Conservation (phyloP, 2,888 invertebrate species). For the Lamellibrachia satsuma region DNA sequence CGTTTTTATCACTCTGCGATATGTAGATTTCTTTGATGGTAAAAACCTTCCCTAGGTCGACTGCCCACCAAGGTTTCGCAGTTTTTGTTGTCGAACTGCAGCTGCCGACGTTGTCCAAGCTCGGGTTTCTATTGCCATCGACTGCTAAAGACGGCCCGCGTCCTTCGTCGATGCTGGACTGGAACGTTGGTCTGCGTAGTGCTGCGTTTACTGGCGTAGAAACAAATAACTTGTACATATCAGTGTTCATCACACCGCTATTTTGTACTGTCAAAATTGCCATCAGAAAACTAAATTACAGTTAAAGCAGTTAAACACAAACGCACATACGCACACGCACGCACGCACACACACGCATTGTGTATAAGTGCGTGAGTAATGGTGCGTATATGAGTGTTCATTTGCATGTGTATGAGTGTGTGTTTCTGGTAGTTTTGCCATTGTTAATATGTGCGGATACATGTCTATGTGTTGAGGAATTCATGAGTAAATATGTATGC, state of each 20-base stretch:
- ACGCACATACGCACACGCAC: neutral
- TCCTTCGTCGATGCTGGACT: neutral
- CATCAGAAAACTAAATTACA: neutral
- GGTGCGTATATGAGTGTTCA: no score
- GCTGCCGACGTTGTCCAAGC: neutral
- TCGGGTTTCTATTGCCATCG: neutral
- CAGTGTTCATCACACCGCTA: neutral
- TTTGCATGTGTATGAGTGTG: no score
- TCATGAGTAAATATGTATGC: no score
- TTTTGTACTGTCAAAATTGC: neutral
- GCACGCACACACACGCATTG: neutral
- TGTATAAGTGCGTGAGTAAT: no score
- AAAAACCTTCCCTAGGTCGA: no score
- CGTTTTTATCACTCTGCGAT: no score
- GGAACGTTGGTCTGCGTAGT: neutral
- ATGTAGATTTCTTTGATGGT: no score
- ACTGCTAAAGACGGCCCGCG: neutral
- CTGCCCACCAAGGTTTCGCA: neutral
- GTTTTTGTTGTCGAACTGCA: neutral
- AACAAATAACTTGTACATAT: neutral
- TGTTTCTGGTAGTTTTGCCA: no score
- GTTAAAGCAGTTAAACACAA: neutral
- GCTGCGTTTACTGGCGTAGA: neutral
- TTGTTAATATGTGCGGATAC: no score
- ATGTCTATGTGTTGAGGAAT: no score